Conservation (phyloP, 2,113 vertebrate species). For the Spea bombifrons region DNA sequence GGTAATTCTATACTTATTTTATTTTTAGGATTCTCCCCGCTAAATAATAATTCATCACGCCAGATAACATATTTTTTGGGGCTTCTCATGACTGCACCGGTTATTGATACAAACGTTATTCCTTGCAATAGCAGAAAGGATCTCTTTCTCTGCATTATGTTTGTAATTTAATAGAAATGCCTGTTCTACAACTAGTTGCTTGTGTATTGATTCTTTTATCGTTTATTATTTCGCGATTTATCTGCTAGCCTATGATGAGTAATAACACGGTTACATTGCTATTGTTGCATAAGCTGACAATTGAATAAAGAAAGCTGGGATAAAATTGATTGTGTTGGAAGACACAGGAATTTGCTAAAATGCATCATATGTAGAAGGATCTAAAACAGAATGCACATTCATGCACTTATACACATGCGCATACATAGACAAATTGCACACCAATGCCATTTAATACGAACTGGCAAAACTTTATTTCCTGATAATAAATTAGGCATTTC, state of each 20-base stretch:
- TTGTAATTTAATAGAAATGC: constrained; percentile 17
- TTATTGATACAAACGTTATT: constrained; percentile 19
- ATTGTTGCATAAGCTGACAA: constrained; percentile 54
- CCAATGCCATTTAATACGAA: not conserved
- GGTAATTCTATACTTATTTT: not conserved
- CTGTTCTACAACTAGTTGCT: constrained; percentile 9
- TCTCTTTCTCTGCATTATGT: constrained; percentile 19
- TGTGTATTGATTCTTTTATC: constrained; percentile 51
- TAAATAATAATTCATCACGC: no score
- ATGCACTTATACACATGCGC: not conserved
- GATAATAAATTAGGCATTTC: constrained; percentile 64
- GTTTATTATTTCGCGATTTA: constrained; percentile 55
- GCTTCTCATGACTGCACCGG: not conserved
- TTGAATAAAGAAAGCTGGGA: constrained; percentile 57
- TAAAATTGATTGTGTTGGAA: constrained; percentile 55
- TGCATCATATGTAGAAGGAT: constrained; percentile 47
- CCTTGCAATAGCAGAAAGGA: not conserved
- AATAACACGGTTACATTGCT: constrained; percentile 43
- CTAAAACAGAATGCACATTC: constrained; percentile 40
- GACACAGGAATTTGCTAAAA: constrained; percentile 53
- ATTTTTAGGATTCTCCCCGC: no score
- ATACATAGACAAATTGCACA: not conserved
- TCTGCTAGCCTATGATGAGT: constrained; percentile 54
- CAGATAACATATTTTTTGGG: constrained; percentile 6
- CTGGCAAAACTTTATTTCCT: constrained; percentile 48